Evolutionary conservation across 2,113 vertebrate species (phyloP), one percentile per base, ranked within the genome.

Genomic region (Xerus inauris): DNA sequence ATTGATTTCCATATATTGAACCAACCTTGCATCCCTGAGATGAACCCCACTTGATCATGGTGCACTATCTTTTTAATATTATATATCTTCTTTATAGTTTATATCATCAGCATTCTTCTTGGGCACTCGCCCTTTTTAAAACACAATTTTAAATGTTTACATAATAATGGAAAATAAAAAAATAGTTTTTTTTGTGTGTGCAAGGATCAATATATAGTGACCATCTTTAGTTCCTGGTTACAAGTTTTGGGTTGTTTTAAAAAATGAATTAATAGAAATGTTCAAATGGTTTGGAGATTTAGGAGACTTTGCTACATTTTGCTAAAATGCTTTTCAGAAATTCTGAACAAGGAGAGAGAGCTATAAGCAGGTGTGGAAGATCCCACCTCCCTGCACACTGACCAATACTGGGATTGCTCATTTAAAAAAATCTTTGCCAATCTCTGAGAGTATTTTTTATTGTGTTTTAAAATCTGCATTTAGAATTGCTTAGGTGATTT

Each of bases 211-310:
- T 59, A 69, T 49, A 79, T 80, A 26, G 30, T 67, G 69, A n/a
- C 38, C 32, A 73, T 80, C 69, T 94, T 90, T 67, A 85, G 49
- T 72, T 62, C 28, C 32, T 38, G 5, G 64, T 42, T 87, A 17
- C 38, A 94, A 91, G 6, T 71, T 91, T 45, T 57, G 1, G 54
- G 19, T 57, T 17, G 9, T 69, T 83, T 87, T 87, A 51, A 51
- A 88, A 92, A 69, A 87, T 62, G 76, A 91, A 57, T 45, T 32
- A 67, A 47, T 4, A 88, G 82, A 91, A 80, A 93, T 71, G 62
- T 87, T 45, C 30, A 87, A 22, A 67, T 22, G 24, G 62, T 16
- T 79, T 87, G 26, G 77, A 30, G 20, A 35, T 65, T 77, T 77
- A 24, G 30, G 47, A 40, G n/a, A 42, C 9, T 91, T 87, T 30